Conservation (phyloP, 2,113 vertebrate species). For the Cinclus mexicanus region DNA sequence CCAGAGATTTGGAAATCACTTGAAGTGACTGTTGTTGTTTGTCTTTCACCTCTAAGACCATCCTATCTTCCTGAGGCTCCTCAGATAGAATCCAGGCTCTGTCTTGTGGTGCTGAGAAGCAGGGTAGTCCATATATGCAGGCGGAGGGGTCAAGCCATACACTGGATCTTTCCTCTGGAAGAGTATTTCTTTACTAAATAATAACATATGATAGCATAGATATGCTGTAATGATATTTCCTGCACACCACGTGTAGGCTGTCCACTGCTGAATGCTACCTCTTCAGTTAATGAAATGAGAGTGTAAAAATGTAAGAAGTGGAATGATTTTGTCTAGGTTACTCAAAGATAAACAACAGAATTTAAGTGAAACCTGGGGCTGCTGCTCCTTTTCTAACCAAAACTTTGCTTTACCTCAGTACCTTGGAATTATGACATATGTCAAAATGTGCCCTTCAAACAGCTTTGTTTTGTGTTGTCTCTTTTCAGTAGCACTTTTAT, state of each 20-base stretch:
- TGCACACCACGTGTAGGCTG: neutral
- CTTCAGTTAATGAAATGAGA: neutral
- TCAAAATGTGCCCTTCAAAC: neutral
- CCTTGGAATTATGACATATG: neutral
- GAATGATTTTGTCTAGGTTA: neutral
- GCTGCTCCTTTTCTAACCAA: neutral
- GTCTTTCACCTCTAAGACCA: neutral
- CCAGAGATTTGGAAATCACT: neutral
- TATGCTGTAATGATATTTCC: neutral
- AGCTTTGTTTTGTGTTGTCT: neutral
- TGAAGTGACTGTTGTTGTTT: neutral
- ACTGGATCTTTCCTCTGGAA: neutral
- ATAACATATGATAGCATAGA: neutral
- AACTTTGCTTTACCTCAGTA: neutral
- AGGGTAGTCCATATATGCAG: neutral
- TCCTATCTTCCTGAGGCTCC: neutral
- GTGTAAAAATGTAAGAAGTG: neutral
- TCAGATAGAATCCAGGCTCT: neutral
- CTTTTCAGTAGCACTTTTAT: neutral
- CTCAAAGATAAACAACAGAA: neutral
- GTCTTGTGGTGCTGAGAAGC: neutral
- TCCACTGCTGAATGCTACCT: neutral
- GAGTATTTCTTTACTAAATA: neutral
- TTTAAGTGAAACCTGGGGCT: neutral
- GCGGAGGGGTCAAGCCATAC: neutral